Base-by-base conservation (phyloP, 2,113 vertebrate species). In the Onychostruthus taczanowskii region DNA sequence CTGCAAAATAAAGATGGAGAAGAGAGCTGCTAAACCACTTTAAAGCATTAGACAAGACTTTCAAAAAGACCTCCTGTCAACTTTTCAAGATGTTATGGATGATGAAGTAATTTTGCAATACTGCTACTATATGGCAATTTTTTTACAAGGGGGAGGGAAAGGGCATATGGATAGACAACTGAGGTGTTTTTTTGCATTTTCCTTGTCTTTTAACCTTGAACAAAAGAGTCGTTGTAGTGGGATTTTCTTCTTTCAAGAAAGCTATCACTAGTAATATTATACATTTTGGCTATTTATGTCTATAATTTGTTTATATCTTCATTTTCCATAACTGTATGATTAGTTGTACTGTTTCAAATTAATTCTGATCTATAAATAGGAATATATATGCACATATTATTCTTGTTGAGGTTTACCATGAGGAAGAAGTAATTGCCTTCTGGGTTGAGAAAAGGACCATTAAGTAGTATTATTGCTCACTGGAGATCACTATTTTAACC, bases 401-500 rank as follows among this genome's bases (percentile, higher is more conserved):
- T 89, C 41, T 78, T 89, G 4, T 69, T 80, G 81, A 94, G 17
- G 23, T 90, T 93, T 93, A 85, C 55, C 4, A 6, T 90, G 15
- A 58, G 44, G 91, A 91, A 85, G 44, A 91, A 93, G 39, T 94
- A 89, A 96, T 91, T 87, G 55, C 55, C 10, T 89, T 90, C 50
- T 63, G 26, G 55, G 17, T 19, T 88, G 67, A 80, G 63, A 93
- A 95, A 74, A 58, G 22, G 27, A 83, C 43, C 13, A 87, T 95
- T 91, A 90, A 80, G 5, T 55, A 91, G 39, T 43, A 53, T 50
- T 91, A 95, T 39, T 83, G 30, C 81, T 49, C 94, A 91, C 62
- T 66, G 27, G 89, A 90, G 84, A 85, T 82, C 74, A 73, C 14
- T 83, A 79, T 95, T 95, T 95, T 94, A 69, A 93, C 94, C 58